These are phyloP conservation scores for Nanger granti DNA, from an alignment of 2,113 vertebrate species.

Conservation along the genomic window DNA sequence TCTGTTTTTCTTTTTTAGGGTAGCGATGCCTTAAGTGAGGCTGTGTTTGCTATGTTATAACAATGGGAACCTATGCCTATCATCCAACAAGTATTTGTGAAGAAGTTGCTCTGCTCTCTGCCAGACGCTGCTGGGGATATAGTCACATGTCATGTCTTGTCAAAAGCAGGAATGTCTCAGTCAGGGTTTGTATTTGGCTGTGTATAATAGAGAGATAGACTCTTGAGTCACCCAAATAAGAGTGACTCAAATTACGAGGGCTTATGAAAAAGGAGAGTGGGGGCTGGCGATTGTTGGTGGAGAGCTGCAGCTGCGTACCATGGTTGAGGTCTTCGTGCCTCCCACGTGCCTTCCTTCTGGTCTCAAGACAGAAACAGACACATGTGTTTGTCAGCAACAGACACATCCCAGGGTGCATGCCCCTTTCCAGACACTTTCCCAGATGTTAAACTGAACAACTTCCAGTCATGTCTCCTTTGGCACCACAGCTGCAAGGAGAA, in stretches of 20 bases:
- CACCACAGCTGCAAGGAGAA: background rate
- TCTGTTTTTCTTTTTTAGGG: background rate
- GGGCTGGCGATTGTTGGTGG: background rate
- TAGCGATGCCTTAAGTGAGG: background rate
- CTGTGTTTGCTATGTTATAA: background rate
- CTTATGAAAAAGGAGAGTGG: background rate
- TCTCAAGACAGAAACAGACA: background rate
- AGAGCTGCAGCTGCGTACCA: rapidly evolving
- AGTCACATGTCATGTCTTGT: background rate
- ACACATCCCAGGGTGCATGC: background rate
- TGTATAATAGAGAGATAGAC: background rate
- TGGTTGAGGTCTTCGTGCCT: background rate
- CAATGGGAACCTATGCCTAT: background rate
- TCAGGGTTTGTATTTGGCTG: background rate
- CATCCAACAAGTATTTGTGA: background rate
- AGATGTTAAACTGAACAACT: background rate
- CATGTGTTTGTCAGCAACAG: background rate
- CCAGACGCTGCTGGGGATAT: background rate
- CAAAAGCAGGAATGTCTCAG: background rate
- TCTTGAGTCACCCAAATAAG: background rate
- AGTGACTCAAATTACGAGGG: background rate
- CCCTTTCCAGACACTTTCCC: background rate
- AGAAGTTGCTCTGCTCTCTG: background rate
- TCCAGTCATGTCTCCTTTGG: background rate
- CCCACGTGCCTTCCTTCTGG: background rate